phyloP scores from a whole-genome alignment of 2,113 vertebrate species.

The Paralichthys olivaceus region DNA sequence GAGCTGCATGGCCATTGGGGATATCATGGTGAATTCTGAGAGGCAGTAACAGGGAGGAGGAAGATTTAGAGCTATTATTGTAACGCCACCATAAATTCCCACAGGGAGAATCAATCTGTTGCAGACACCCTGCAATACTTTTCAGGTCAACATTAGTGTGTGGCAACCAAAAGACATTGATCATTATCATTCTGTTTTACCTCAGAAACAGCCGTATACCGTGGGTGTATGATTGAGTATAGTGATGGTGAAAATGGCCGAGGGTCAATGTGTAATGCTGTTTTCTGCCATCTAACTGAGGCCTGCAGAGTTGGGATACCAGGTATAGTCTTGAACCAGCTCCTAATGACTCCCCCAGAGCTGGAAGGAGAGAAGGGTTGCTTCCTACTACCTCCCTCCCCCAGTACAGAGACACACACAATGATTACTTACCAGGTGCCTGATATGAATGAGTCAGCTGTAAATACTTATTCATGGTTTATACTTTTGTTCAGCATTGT shows the following conservation, averaged over 20 bases:
- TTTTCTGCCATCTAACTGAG: slow-evolving; percentile 42
- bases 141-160: background rate
- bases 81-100: background rate
- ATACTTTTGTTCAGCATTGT: background rate
- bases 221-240: background rate
- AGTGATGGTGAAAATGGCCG: slow-evolving; percentile 13
- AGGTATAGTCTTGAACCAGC: slow-evolving; percentile 20
- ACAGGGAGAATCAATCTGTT: background rate
- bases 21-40: slow-evolving; percentile 9
- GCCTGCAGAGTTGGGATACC: slow-evolving; percentile 26
- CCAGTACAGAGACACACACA: background rate
- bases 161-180: background rate
- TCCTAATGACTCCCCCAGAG: slow-evolving; percentile 72
- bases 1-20: slow-evolving; percentile 18
- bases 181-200: slow-evolving; percentile 17
- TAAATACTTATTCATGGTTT: background rate
- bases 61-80: slow-evolving; percentile 18
- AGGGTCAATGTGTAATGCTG: slow-evolving; percentile 12
- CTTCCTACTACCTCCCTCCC: background rate
- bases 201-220: background rate
- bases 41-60: slow-evolving; percentile 17
- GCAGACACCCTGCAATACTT: background rate
- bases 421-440: background rate
- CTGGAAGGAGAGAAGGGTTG: slow-evolving; percentile 9
- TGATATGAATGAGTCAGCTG: background rate